Evolutionary conservation across 37 sponge, comb jelly and placozoan species (phyloP).

Genomic region (Dysidea cf. avara): DNA sequence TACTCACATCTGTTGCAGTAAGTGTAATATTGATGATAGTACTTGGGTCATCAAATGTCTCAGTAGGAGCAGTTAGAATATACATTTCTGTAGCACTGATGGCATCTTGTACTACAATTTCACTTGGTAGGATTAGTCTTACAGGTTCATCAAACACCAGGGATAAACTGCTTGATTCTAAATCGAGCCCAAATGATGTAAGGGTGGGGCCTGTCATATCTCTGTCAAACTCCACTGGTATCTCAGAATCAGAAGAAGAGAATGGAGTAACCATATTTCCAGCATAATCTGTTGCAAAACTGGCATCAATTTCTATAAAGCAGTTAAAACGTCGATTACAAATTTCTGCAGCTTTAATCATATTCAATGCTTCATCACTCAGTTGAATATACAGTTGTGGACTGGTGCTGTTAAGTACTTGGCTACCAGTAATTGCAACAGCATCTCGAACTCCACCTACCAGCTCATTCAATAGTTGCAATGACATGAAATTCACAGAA

Average conservation of each 20-base stretch:
- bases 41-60: background rate
- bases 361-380: conserved; percentile 54
- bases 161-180: conserved; percentile 45
- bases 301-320: conserved; percentile 31
- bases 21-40: conserved; percentile 42
- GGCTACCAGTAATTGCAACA: conserved; percentile 49
- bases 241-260: background rate
- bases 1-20: conserved; percentile 44
- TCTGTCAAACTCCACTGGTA: conserved; percentile 26
- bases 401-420: conserved; percentile 47
- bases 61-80: conserved; percentile 24
- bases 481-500: conserved; percentile 57
- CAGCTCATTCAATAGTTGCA: conserved; percentile 23
- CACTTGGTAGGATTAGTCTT: conserved; percentile 11
- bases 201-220: conserved; percentile 66
- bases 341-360: conserved; percentile 53
- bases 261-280: conserved; percentile 67
- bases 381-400: conserved; percentile 56
- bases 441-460: background rate
- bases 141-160: conserved; percentile 82
- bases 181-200: conserved; percentile 60
- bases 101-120: conserved; percentile 70
- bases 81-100: conserved; percentile 60
- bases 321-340: conserved; percentile 49
- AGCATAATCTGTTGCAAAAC: conserved; percentile 83